These are phyloP conservation scores for Myripristis jacobus DNA, from an alignment of 2,797 vertebrate genomes.

Conservation along the genomic window DNA sequence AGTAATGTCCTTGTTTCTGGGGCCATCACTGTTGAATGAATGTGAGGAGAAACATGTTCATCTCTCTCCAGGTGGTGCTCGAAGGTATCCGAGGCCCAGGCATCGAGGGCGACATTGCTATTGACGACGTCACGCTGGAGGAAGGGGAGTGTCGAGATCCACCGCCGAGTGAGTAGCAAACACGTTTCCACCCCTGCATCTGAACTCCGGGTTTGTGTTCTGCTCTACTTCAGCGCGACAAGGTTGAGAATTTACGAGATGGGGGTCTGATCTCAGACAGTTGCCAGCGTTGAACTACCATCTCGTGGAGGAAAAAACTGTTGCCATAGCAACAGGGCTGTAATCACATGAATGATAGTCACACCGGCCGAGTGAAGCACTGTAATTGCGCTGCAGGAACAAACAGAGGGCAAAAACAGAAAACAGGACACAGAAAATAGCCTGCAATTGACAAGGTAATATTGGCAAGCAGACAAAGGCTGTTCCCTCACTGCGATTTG, in stretches of 20 bases:
- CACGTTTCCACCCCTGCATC: neutral
- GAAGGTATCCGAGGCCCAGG: conserved; percentile 96
- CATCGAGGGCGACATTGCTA: conserved; percentile 97
- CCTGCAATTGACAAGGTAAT: conserved; percentile 53
- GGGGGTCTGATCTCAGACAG: conserved; percentile 59
- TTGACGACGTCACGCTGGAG: conserved; percentile 94
- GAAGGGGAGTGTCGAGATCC: conserved; percentile 96
- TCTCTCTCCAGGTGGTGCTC: conserved; percentile 87
- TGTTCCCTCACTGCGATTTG: conserved; percentile 12
- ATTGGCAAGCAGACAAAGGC: conserved; percentile 32
- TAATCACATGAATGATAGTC: conserved; percentile 74
- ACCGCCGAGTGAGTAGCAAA: conserved; percentile 88
- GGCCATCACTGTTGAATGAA: neutral
- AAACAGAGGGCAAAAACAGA: conserved; percentile 59
- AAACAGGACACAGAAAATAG: conserved; percentile 59
- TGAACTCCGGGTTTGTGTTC: neutral
- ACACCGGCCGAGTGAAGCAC: conserved; percentile 50
- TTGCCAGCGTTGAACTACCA: conserved; percentile 47
- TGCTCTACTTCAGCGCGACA: conserved; percentile 3
- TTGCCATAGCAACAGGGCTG: conserved; percentile 71
- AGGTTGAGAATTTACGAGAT: conserved; percentile 54
- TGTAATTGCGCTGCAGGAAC: conserved; percentile 71
- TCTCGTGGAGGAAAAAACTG: conserved; percentile 25
- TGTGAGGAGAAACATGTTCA: conserved; percentile 1
- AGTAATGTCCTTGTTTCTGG: conserved; percentile 29